These are phyloP conservation scores for Percina caprodes DNA, from an alignment of 2,113 vertebrate species.

Conservation along the genomic window DNA sequence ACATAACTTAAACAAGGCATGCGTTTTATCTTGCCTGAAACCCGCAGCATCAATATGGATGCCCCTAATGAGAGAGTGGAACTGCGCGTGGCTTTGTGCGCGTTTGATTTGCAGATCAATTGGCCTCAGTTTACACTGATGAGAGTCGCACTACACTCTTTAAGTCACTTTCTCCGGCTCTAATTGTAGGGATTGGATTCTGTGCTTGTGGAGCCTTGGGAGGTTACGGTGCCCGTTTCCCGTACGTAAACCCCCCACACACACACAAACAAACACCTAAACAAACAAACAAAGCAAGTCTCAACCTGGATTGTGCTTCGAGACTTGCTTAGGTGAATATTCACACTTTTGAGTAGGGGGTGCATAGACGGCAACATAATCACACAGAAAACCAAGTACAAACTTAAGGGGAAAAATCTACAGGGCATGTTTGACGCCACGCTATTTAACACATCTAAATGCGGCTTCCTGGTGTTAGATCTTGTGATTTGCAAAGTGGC, in stretches of 20 bases:
- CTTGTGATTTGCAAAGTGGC: slow-evolving; percentile 61
- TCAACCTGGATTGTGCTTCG: slow-evolving; percentile 63
- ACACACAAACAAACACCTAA: no score
- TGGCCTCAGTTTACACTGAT: slow-evolving; percentile 58
- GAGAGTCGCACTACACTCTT: slow-evolving; percentile 43
- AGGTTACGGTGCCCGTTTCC: slow-evolving; percentile 46
- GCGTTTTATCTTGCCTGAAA: slow-evolving; percentile 35
- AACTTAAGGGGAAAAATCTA: background rate
- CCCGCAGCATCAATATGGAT: slow-evolving; percentile 30
- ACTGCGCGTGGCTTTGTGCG: slow-evolving; percentile 9
- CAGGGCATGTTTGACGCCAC: background rate
- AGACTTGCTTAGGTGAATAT: slow-evolving; percentile 48
- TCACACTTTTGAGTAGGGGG: slow-evolving; percentile 23
- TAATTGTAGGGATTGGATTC: slow-evolving; percentile 59
- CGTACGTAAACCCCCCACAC: no score
- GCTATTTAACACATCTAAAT: slow-evolving; percentile 36
- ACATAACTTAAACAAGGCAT: slow-evolving; percentile 26
- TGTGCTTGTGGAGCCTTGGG: slow-evolving; percentile 31
- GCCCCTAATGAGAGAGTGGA: slow-evolving; percentile 32
- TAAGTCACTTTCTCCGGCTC: slow-evolving; percentile 44
- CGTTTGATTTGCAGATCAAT: slow-evolving; percentile 75
- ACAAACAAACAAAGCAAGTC: slow-evolving; percentile 63
- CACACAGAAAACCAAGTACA: slow-evolving; percentile 4
- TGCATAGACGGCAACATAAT: slow-evolving; percentile 11
- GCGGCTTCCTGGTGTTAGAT: slow-evolving; percentile 38